Conservation (phyloP, 1,140 invertebrate species). For the Pomacea maculata region DNA sequence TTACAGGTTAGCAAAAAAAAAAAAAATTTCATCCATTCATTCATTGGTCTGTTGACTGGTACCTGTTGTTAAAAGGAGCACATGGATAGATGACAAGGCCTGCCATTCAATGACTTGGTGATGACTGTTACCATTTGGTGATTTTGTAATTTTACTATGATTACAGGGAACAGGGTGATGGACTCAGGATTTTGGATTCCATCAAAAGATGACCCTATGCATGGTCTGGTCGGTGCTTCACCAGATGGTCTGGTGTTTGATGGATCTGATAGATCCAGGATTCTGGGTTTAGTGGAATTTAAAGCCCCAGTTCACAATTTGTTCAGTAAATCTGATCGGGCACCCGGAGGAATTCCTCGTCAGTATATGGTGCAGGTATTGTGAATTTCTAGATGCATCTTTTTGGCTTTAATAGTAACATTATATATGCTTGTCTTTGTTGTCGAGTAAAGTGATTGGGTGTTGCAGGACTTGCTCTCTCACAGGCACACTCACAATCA, state of each 20-base stretch:
- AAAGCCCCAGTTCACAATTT: constrained; percentile 48
- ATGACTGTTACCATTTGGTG: not conserved
- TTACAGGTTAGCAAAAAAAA: too few species aligned
- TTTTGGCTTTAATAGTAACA: not conserved
- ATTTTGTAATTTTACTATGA: not conserved
- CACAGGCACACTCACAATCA: too few species aligned
- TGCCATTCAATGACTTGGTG: too few species aligned
- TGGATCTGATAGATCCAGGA: constrained; percentile 6
- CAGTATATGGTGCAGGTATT: constrained; percentile 43
- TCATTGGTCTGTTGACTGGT: too few species aligned
- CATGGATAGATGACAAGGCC: too few species aligned
- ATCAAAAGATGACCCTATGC: constrained; percentile 24
- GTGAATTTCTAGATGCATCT: not conserved
- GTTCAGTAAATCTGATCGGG: constrained; percentile 24
- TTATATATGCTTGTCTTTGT: not conserved
- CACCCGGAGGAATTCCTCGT: constrained; percentile 39
- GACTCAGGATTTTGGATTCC: constrained; percentile 47
- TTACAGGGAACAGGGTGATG: constrained; percentile 27
- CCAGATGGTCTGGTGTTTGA: constrained; percentile 51
- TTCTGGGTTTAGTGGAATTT: constrained; percentile 51
- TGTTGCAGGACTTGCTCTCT: too few species aligned
- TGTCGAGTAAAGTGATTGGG: too few species aligned
- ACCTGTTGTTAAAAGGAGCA: too few species aligned
- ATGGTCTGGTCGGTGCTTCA: constrained; percentile 43
- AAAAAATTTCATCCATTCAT: too few species aligned